phyloP scores from a whole-genome alignment of 2,113 vertebrate species.

The Mustela nigripes region DNA sequence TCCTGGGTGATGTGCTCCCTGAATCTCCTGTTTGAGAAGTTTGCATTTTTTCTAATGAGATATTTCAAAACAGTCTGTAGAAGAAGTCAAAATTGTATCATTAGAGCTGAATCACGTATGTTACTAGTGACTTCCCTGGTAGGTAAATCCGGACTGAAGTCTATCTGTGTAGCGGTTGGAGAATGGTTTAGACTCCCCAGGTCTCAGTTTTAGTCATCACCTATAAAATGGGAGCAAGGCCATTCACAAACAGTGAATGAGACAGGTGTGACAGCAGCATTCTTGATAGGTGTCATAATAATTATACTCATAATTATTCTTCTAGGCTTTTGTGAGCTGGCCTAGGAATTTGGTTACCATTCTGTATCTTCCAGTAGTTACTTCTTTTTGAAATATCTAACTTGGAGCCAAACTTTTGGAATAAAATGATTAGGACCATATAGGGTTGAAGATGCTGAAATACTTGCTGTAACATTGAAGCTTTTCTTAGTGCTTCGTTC shows the following conservation, averaged over 20 bases:
- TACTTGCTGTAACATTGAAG: accelerated
- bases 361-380: not conserved
- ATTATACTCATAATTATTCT: not conserved
- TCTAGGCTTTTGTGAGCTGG: not conserved
- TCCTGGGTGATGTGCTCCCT: accelerated
- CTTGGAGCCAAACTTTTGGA: not conserved
- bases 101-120: accelerated
- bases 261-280: not conserved
- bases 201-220: not conserved
- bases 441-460: not conserved
- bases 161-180: accelerated
- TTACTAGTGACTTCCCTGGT: not conserved
- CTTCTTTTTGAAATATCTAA: not conserved
- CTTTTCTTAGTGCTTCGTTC: not conserved
- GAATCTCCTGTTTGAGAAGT: not conserved
- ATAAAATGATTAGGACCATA: not conserved
- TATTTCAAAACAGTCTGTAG: not conserved
- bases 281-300: not conserved
- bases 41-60: not conserved
- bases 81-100: not conserved
- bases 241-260: not conserved
- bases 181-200: not conserved
- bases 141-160: not conserved
- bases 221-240: not conserved
- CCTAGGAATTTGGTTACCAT: not conserved